phyloP scores from a whole-genome alignment of 2,797 vertebrate species.

The Ctenopoma multispine region DNA sequence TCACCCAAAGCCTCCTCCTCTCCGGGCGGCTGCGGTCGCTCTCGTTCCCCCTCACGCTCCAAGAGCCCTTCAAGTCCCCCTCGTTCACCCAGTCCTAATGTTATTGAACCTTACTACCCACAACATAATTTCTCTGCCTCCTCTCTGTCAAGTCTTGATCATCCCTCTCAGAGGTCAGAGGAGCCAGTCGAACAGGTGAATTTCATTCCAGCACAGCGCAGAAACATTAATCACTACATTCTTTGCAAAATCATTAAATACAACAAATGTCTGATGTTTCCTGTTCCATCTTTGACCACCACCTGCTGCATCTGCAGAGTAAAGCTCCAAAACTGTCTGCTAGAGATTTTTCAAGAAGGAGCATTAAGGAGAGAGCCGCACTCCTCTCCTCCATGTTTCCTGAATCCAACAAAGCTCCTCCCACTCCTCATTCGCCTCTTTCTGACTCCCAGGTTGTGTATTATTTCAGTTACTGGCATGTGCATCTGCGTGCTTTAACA shows the following conservation, averaged over 20 bases:
- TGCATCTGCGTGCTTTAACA: neutral
- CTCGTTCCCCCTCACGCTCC: constrained; percentile 46
- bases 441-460: constrained; percentile 60
- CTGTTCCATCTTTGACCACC: neutral
- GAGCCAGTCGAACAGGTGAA: constrained; percentile 89
- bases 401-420: constrained; percentile 76
- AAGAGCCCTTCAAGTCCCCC: constrained; percentile 16
- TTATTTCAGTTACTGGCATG: neutral
- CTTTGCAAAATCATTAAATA: neutral
- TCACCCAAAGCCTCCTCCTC: constrained; percentile 44
- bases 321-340: constrained; percentile 84
- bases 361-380: constrained; percentile 92
- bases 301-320: constrained; percentile 79
- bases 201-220: neutral
- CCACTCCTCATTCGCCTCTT: constrained; percentile 31
- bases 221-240: neutral
- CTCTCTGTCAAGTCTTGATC: constrained; percentile 72
- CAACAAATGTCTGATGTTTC: neutral
- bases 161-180: constrained; percentile 85
- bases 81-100: constrained; percentile 71
- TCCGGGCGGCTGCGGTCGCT: constrained; percentile 29
- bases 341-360: constrained; percentile 90
- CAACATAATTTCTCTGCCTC: constrained; percentile 48
- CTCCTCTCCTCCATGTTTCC: constrained; percentile 91
- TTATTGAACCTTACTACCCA: constrained; percentile 50